phyloP scores from a whole-genome alignment of 2,113 vertebrate genomes.

The Tor tambroides region DNA sequence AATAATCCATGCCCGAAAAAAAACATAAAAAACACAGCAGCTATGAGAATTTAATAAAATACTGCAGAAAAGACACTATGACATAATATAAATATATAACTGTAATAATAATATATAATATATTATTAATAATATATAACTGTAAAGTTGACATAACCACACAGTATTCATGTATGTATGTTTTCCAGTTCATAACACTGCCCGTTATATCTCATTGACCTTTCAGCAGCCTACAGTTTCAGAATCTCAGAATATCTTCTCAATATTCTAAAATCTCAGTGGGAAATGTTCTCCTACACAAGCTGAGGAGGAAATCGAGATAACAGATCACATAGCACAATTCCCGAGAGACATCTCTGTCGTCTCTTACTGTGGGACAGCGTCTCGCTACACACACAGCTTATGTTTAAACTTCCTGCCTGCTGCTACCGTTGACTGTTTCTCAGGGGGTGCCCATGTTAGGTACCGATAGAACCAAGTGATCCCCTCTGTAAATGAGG shows the following conservation, averaged over 20 bases:
- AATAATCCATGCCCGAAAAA: not conserved
- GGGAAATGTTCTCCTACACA: constrained; percentile 1
- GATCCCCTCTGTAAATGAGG: not conserved
- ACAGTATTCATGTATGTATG: not conserved
- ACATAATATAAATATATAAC: no score
- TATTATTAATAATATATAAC: not conserved
- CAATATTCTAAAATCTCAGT: constrained; percentile 16
- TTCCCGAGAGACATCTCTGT: not conserved
- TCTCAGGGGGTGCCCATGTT: constrained; percentile 66
- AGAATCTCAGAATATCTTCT: not conserved
- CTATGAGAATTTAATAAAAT: not conserved
- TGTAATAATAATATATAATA: no score
- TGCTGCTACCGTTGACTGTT: not conserved
- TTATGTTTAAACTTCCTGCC: constrained; percentile 34
- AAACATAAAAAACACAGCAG: not conserved
- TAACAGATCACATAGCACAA: constrained; percentile 44
- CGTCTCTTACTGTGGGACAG: constrained; percentile 5
- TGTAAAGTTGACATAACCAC: not conserved
- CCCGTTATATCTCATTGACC: not conserved
- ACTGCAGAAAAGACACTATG: not conserved
- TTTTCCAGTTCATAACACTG: not conserved
- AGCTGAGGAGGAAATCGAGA: constrained; percentile 6
- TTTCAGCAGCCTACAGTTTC: not conserved
- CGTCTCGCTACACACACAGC: not conserved
- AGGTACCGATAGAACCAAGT: constrained; percentile 58